These are phyloP conservation scores for Xenopus laevis DNA, from an alignment of 2,113 vertebrate genomes.

Conservation along the genomic window DNA sequence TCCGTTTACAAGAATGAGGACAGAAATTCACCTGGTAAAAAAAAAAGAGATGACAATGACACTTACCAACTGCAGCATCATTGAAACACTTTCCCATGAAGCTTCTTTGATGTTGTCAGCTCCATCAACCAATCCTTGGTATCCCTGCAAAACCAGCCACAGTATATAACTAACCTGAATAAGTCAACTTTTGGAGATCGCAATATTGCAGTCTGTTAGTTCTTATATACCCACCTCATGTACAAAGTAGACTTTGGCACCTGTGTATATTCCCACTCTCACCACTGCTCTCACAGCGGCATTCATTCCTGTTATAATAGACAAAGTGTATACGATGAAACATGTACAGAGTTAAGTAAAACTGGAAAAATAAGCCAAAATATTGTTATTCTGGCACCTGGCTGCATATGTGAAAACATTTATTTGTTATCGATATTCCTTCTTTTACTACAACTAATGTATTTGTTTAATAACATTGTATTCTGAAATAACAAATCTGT, in stretches of 20 bases:
- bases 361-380: too few relatives aligned
- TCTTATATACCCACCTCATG: conserved; percentile 73
- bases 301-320: conserved; percentile 74
- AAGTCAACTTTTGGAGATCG: not conserved
- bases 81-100: conserved; percentile 90
- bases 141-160: conserved; percentile 66
- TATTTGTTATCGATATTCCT: too few relatives aligned
- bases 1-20: too few relatives aligned
- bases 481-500: too few relatives aligned
- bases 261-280: conserved; percentile 83
- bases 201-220: not conserved
- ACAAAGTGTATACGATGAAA: not conserved
- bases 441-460: too few relatives aligned
- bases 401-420: too few relatives aligned
- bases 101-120: conserved; percentile 80
- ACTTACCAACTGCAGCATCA: conserved; percentile 92
- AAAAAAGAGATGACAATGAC: not conserved
- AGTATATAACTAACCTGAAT: not conserved
- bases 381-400: too few relatives aligned
- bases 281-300: conserved; percentile 84
- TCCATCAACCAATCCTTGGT: conserved; percentile 90
- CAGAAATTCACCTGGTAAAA: too few relatives aligned
- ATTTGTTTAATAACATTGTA: too few relatives aligned
- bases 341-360: too few relatives aligned
- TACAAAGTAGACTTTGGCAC: conserved; percentile 84